phyloP scores from a whole-genome alignment of 2,797 vertebrate species.

The Sylvilagus floridanus region DNA sequence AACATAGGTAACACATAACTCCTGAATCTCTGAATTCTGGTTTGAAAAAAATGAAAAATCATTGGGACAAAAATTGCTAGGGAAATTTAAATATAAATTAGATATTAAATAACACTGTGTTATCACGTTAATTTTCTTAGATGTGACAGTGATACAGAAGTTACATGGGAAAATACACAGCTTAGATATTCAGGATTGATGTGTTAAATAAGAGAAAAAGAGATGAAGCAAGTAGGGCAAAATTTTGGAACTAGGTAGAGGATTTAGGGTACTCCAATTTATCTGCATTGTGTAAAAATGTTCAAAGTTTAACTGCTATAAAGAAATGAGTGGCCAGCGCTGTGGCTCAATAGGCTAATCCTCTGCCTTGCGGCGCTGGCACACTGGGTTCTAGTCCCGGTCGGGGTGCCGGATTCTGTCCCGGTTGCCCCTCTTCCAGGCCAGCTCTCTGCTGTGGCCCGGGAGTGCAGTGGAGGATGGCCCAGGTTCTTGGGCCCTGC shows the following conservation, averaged over 20 bases:
- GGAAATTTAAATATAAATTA: constrained; percentile 44
- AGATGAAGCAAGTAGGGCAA: constrained; percentile 3
- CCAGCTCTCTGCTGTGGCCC: too few relatives aligned
- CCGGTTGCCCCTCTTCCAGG: too few relatives aligned
- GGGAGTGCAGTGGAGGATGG: too few relatives aligned
- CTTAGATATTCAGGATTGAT: neutral
- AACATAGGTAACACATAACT: neutral
- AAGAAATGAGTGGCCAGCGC: neutral
- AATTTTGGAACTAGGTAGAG: neutral
- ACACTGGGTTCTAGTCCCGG: too few relatives aligned
- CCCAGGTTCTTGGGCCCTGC: too few relatives aligned
- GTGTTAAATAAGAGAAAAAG: constrained; percentile 21
- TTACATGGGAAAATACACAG: neutral
- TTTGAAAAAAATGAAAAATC: constrained; percentile 22
- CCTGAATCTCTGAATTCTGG: neutral
- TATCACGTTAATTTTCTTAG: constrained; percentile 42
- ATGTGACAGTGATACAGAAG: neutral
- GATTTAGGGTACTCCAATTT: neutral
- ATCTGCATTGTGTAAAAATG: neutral
- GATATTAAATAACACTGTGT: constrained; percentile 8
- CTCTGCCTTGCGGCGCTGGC: too few relatives aligned
- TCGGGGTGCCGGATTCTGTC: too few relatives aligned
- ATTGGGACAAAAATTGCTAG: constrained; percentile 10
- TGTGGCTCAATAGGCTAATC: too few relatives aligned
- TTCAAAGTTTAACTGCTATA: neutral